Evolutionary conservation across 1,140 invertebrate species (phyloP).

Genomic region (roundworm (Caenorhabditis elegans)): DNA sequence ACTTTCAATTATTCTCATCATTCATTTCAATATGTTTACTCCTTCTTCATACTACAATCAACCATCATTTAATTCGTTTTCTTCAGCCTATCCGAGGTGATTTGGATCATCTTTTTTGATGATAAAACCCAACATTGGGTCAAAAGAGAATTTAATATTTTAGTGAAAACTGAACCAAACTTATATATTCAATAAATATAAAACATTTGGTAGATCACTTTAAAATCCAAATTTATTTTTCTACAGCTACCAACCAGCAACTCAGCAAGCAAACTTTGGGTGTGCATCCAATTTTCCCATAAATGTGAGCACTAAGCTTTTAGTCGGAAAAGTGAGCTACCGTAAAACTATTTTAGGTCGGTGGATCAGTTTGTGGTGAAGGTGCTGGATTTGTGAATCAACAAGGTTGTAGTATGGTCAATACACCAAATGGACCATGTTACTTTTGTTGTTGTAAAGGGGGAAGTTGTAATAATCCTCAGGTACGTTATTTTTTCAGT

Average conservation of each 20-base stretch:
- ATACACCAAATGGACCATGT: background rate
- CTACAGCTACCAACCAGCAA: slow-evolving; percentile 14
- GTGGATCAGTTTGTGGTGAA: background rate
- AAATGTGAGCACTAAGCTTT: background rate
- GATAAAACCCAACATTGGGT: too few species aligned
- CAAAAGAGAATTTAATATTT: too few species aligned
- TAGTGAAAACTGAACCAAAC: too few species aligned
- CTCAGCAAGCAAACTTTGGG: background rate
- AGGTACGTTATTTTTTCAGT: background rate
- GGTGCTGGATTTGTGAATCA: slow-evolving; percentile 12
- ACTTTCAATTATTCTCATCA: background rate
- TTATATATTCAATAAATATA: too few species aligned
- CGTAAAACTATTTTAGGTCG: background rate
- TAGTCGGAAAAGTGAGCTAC: too few species aligned
- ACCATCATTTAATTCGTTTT: background rate
- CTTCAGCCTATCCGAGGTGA: background rate
- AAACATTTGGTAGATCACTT: too few species aligned
- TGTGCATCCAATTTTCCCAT: background rate
- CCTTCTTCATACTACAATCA: background rate
- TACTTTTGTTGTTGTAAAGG: slow-evolving; percentile 19
- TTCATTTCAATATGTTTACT: background rate
- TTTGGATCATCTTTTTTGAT: too few species aligned
- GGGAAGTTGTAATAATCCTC: background rate
- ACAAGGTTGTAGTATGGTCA: slow-evolving; percentile 1
- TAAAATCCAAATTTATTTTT: too few species aligned